Evolutionary conservation across 2,113 vertebrate genomes (phyloP), one percentile per base, ranked within the genome.

Genomic region (Arenaria interpres): DNA sequence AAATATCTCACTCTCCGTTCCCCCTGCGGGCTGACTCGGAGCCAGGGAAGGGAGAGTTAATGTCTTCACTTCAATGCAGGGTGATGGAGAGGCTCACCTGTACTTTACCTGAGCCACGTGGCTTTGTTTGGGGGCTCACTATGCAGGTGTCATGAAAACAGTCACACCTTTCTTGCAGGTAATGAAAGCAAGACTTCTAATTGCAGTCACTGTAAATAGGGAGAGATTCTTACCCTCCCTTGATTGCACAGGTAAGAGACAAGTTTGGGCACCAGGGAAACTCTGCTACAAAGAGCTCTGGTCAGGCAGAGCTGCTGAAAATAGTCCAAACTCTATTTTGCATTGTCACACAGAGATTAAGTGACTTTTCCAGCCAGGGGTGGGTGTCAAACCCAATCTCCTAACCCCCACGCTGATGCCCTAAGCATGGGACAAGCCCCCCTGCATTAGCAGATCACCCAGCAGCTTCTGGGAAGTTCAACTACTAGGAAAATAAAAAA

Each of bases 61-160:
- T 4, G 5, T 35, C 18, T 33, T 56, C 13, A 12, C 12, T 22
- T 57, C 35, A 22, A 24, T 21, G 39, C 7, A 64, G 27, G 15
- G 28, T 41, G 25, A 21, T 17, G 8, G 33, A 74, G 37, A 57
- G 14, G 30, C 10, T 59, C 51, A 16, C 9, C 14, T 18, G 41
- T 8, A 57, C 25, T 72, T 56, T 12, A 10, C 18, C 10, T 45
- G 24, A 77, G 57, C n/a, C 7, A 7, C 1, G 0, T 85, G 60
- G 28, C 20, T 54, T 63, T 76, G 15, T 67, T 5, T 50, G 10
- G 16, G 14, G 41, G 17, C 6, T 85, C 18, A 10, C 0, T 1
- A 8, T 3, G 0, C 4, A 24, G 18, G 12, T 11, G 17, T 28
- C 35, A 7, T 8, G 50, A 39, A 16, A 6, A 41, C 7, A 22